phyloP scores from a whole-genome alignment of 2,113 vertebrate genomes.

The Eolophus roseicapilla region DNA sequence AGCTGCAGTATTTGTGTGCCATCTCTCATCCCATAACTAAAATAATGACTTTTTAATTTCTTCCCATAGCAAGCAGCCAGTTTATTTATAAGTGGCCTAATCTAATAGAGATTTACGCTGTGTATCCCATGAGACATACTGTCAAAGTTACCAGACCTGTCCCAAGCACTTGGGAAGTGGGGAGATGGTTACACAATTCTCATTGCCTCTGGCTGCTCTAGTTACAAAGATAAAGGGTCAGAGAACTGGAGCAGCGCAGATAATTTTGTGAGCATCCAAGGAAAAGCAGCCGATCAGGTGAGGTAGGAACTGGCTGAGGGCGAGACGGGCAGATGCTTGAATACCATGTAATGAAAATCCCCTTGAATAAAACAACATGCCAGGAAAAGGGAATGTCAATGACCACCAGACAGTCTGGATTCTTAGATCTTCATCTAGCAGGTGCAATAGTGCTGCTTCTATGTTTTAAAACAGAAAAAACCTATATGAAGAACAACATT shows the following conservation, averaged over 20 bases:
- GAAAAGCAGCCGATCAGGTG: background rate
- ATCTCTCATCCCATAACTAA: background rate
- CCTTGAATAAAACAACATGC: background rate
- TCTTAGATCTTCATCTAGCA: background rate
- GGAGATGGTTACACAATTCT: conserved; percentile 59
- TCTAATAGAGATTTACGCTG: conserved; percentile 37
- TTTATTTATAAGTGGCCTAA: conserved; percentile 58
- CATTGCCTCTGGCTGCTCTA: conserved; percentile 55
- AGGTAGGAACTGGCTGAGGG: background rate
- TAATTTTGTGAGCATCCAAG: conserved; percentile 35
- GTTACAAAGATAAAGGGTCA: conserved; percentile 56
- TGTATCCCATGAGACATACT: background rate
- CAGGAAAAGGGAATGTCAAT: background rate
- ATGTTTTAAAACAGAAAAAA: background rate
- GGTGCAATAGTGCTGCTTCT: background rate
- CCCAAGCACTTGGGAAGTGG: conserved; percentile 44
- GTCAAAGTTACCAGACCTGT: conserved; percentile 46
- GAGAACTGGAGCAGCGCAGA: conserved; percentile 45
- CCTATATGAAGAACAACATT: background rate
- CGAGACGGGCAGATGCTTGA: background rate
- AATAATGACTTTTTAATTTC: background rate
- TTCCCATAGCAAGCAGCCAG: background rate
- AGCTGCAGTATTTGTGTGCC: background rate
- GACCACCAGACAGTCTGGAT: background rate
- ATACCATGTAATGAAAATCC: background rate